These are phyloP conservation scores for Xerus inauris DNA, from an alignment of 2,113 vertebrate genomes.

Conservation along the genomic window DNA sequence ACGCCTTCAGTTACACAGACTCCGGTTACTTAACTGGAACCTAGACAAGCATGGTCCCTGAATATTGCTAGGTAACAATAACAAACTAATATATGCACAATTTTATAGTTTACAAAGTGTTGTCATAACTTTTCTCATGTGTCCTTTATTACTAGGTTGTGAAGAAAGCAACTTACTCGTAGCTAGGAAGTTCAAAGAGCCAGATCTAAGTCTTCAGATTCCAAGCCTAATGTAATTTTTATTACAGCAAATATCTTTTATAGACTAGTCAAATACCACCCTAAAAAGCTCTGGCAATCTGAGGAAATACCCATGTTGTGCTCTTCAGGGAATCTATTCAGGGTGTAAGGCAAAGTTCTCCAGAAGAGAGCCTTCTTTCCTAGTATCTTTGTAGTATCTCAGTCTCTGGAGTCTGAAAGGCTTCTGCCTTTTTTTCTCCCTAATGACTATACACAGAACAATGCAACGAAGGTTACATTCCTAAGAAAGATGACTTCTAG, in stretches of 20 bases:
- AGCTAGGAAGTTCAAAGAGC: background rate
- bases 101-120: slow-evolving; percentile 4
- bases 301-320: background rate
- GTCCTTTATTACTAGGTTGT: background rate
- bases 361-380: background rate
- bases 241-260: slow-evolving; percentile 12
- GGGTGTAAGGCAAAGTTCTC: background rate
- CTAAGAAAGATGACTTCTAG: background rate
- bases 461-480: background rate
- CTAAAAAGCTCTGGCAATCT: background rate
- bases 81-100: slow-evolving; percentile 39
- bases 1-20: background rate
- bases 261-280: background rate
- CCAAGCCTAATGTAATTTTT: background rate
- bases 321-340: background rate
- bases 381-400: background rate
- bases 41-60: background rate
- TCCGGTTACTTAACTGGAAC: background rate
- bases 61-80: slow-evolving; percentile 50
- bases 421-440: background rate
- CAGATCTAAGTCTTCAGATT: background rate
- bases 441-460: background rate
- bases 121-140: slow-evolving; percentile 28
- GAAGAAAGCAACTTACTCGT: background rate
- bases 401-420: background rate